Base-by-base conservation (phyloP, 2,113 vertebrate species). In the Cyprinodon tularosa region DNA sequence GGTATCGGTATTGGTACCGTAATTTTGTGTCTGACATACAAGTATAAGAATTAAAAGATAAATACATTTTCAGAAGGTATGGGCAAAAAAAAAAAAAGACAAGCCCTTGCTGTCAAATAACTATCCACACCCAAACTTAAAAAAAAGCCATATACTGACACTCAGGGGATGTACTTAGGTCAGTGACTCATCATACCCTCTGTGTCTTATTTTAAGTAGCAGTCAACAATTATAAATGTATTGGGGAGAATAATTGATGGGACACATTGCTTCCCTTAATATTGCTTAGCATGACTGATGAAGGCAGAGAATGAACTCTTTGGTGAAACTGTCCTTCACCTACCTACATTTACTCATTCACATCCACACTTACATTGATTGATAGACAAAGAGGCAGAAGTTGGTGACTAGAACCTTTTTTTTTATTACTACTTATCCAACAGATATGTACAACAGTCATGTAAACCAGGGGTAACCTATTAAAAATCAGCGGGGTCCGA, bases 121-220 rank as follows among this genome's bases (percentile, higher is more conserved):
- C 77, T 68, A 47, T 65, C 36, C 10, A 65, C 44, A 78, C 20
- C 29, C 29, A 63, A 60, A 53, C 20, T 59, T 64, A 12, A 62
- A 50, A 15, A 81, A 11, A 77, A 38, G 47, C 12, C 59, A 50
- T 39, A 59, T 59, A 78, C 73, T 69, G 84, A 83, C 71, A 73
- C 70, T 44, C 74, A 64, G 29, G 75, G 68, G 20, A 78, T 81
- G 90, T 66, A 83, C 84, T 84, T 81, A 88, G 74, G 79, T 86
- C 84, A 60, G 66, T 82, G 85, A 81, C 88, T 84, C 87, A 90
- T 90, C 90, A 92, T 88, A 87, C 77, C 69, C 77, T 86, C 78
- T 1, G 82, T 81, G 78, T 91, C 87, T 93, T 91, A 92, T 92
- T 92, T 91, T 91, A 91, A 91, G 92, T 86, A 88, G 86, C 83